These are phyloP conservation scores for Corynorhinus townsendii DNA, from an alignment of 2,113 vertebrate species.

Conservation along the genomic window DNA sequence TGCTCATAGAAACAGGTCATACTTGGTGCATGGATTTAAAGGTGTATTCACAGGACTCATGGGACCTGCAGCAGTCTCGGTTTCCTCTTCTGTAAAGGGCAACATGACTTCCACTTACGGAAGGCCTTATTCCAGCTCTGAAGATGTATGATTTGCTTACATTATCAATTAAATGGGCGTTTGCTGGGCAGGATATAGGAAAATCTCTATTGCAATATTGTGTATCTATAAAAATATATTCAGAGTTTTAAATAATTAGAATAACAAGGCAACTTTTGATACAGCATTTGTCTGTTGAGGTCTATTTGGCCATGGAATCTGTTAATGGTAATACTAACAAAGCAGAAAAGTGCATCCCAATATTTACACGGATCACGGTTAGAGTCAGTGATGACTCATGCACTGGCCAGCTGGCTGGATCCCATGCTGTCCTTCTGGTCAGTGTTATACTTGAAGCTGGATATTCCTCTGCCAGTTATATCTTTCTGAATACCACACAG, in stretches of 20 bases:
- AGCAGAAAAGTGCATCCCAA: background rate
- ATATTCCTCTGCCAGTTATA: background rate
- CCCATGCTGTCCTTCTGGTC: background rate
- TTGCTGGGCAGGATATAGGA: background rate
- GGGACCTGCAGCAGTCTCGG: background rate
- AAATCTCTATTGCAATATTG: background rate
- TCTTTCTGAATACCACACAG: background rate
- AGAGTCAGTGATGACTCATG: background rate
- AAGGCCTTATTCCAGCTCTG: background rate
- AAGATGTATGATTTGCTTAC: background rate
- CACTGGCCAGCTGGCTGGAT: background rate
- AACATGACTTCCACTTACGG: background rate
- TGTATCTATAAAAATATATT: background rate
- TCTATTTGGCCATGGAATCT: background rate
- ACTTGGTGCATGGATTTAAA: background rate
- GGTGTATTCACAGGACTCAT: background rate
- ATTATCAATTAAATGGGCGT: background rate
- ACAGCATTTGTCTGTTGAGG: background rate
- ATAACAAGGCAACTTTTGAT: background rate
- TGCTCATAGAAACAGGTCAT: background rate
- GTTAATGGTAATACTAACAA: background rate
- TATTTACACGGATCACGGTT: background rate
- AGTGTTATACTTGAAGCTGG: background rate
- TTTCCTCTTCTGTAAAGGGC: background rate
- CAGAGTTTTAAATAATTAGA: background rate